Percentiles rank a stretch among this genome's conserved stretches.
Evolutionary conservation across 2,888 invertebrate species (phyloP).

Genomic region (Ichneumon xanthorius): DNA sequence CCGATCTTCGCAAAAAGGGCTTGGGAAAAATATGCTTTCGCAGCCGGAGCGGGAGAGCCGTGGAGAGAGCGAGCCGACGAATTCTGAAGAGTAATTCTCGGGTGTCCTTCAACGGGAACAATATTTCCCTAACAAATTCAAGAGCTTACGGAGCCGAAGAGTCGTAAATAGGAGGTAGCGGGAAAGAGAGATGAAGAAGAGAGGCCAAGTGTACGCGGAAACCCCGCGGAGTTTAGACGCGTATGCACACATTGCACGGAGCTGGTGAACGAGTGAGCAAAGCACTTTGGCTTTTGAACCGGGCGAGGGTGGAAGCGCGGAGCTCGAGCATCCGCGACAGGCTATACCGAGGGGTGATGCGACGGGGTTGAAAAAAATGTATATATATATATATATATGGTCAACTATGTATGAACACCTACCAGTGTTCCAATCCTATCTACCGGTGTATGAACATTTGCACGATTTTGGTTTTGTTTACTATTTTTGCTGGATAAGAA

Average conservation of each 20-base stretch:
- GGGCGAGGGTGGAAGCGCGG: slow-evolving; percentile 41
- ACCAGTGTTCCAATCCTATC: background rate
- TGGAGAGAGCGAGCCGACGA: slow-evolving; percentile 6
- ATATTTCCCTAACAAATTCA: slow-evolving; percentile 62
- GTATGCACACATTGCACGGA: slow-evolving; percentile 24
- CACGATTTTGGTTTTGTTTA: no score
- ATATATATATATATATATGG: background rate
- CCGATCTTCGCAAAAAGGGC: slow-evolving; percentile 14
- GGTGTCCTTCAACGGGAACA: slow-evolving; percentile 48
- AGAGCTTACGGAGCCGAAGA: slow-evolving; percentile 53
- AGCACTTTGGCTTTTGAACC: slow-evolving; percentile 55
- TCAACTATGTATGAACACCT: background rate
- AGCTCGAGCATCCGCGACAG: slow-evolving; percentile 33
- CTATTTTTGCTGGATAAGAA: background rate
- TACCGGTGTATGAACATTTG: background rate
- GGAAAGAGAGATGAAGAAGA: background rate
- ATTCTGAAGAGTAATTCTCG: slow-evolving; percentile 35
- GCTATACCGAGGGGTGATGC: background rate
- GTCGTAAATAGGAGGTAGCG: slow-evolving; percentile 23
- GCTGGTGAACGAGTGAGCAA: slow-evolving; percentile 41
- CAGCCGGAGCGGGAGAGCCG: background rate
- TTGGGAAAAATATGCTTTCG: slow-evolving; percentile 27
- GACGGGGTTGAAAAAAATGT: slow-evolving; percentile 21
- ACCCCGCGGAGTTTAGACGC: slow-evolving; percentile 44
- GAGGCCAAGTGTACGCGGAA: slow-evolving; percentile 18